These are phyloP conservation scores for Babyrousa celebensis DNA, from an alignment of 2,797 vertebrate genomes.

Conservation along the genomic window DNA sequence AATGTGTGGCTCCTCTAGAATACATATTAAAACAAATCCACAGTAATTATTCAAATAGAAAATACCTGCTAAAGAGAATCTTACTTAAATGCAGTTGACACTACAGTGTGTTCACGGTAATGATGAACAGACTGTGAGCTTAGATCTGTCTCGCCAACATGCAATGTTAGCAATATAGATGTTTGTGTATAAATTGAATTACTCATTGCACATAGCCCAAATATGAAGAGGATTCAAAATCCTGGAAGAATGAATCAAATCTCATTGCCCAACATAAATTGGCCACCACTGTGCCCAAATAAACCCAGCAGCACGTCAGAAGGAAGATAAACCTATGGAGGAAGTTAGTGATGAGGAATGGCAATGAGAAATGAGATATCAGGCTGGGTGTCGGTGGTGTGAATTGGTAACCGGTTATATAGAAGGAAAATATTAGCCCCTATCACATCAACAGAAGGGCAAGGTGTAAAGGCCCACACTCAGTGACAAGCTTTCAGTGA, in stretches of 20 bases:
- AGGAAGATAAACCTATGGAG: conserved; percentile 50
- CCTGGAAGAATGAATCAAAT: conserved; percentile 42
- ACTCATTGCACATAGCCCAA: background rate
- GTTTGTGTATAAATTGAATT: background rate
- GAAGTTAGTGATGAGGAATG: conserved; percentile 52
- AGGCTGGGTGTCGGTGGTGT: background rate
- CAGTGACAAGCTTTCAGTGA: background rate
- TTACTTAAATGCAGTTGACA: background rate
- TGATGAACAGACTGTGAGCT: background rate
- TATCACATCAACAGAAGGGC: background rate
- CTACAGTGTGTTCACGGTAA: too few relatives aligned
- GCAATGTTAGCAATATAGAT: background rate
- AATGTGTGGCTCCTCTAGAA: conserved; percentile 82
- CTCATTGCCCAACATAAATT: background rate
- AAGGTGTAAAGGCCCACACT: background rate
- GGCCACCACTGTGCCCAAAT: background rate
- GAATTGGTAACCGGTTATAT: conserved; percentile 56
- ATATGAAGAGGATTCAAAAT: background rate
- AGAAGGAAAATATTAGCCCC: conserved; percentile 22
- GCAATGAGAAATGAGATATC: conserved; percentile 55
- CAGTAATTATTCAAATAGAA: conserved; percentile 78
- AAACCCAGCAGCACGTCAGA: background rate
- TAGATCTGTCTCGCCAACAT: background rate
- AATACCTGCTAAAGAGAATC: conserved; percentile 43
- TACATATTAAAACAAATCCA: conserved; percentile 85